These are phyloP conservation scores for Paramuricea clavata DNA, from an alignment of 92 coral and sea anemone species.

Conservation along the genomic window DNA sequence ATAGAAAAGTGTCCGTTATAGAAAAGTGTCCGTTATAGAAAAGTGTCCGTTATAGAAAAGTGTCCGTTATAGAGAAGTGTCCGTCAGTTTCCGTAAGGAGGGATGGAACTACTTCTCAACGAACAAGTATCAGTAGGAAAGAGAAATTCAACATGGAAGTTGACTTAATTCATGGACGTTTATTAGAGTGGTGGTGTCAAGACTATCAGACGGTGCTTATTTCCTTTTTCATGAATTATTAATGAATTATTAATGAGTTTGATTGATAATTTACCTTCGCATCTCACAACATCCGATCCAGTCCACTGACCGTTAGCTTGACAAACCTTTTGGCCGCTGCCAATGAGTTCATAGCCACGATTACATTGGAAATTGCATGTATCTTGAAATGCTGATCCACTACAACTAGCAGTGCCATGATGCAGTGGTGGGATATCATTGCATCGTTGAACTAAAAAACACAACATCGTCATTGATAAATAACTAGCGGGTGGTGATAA, in stretches of 20 bases:
- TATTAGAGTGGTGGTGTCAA: too few relatives aligned
- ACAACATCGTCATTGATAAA: not conserved
- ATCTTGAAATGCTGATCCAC: constrained; percentile 21
- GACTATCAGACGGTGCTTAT: not conserved
- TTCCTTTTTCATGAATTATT: not conserved
- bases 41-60: too few relatives aligned
- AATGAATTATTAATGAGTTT: too few relatives aligned
- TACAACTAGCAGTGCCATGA: constrained; percentile 26
- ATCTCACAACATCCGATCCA: constrained; percentile 63
- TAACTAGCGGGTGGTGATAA: too few relatives aligned
- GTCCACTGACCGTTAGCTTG: constrained; percentile 88
- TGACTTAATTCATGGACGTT: too few relatives aligned
- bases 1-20: too few relatives aligned
- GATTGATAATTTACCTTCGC: constrained; percentile 39
- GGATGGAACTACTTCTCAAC: too few relatives aligned
- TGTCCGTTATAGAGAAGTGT: too few relatives aligned
- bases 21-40: too few relatives aligned
- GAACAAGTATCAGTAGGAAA: too few relatives aligned
- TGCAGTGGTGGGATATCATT: constrained; percentile 39
- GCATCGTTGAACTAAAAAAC: constrained; percentile 28
- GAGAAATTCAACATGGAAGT: too few relatives aligned
- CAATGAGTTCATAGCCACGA: constrained; percentile 76
- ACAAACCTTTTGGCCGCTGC: constrained; percentile 77
- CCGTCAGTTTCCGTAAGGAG: too few relatives aligned
- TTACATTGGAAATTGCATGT: constrained; percentile 72